Evolutionary conservation across 1,140 invertebrate species (phyloP), one percentile per base, ranked within the genome.

Genomic region (Drosophila cardini): DNA sequence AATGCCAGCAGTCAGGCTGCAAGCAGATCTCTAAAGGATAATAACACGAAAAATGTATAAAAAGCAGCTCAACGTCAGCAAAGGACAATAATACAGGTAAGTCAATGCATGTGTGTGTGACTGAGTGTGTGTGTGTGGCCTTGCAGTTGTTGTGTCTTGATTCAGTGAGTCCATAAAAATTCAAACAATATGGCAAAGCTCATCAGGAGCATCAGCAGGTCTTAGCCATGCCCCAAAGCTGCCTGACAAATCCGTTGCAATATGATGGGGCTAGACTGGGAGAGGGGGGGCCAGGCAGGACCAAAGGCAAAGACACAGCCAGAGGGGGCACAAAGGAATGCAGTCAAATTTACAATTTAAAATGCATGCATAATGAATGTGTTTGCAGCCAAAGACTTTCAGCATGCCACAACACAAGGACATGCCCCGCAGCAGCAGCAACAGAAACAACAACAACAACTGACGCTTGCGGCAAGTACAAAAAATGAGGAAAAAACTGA

Each of bases 321-420:
- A 16, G 45, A 9, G 15, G 48, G n/a, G 13, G 38, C 10, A 26
- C 15, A n/a, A 46, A 34, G 15, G 62, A 52, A 43, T 61, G 70
- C 69, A 86, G 64, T 76, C 64, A 86, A 86, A 86, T 86, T 81
- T 81, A 86, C 76, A 87, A 87, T 87, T 87, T 87, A 83, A 83
- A 80, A 73, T 87, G 76, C 83, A 87, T 87, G 83, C 79, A 87
- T 87, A 87, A 87, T 83, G 52, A 80, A 86, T 87, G 65, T 78
- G 75, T 78, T 81, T 81, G 79, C 71, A 72, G 61, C 72, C 68
- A 71, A 79, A 82, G 83, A 55, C 83, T 68, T 73, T 68, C 68
- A 52, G 38, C 30, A 75, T 34, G 61, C 71, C 57, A 48, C 55
- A 40, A 50, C 21, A 43, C 46, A 62, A 63, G 65, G 77, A 74